Conservation (phyloP, 2,113 vertebrate genomes). For the Jacana jacana region DNA sequence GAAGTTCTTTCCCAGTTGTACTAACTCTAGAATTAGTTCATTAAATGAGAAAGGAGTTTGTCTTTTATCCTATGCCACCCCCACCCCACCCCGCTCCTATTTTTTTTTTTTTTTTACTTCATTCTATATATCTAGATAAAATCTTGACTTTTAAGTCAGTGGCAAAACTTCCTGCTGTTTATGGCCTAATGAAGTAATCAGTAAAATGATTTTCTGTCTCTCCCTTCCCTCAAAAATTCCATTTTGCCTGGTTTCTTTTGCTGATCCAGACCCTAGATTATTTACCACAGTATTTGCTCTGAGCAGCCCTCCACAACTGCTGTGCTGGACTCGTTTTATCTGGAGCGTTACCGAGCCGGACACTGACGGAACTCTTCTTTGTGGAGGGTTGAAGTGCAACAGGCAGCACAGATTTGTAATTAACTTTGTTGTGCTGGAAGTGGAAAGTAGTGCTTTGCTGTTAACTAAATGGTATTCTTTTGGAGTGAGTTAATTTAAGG, state of each 20-base stretch:
- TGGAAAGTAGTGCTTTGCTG: neutral
- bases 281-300: neutral
- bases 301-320: neutral
- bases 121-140: neutral
- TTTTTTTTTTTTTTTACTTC: neutral
- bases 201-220: neutral
- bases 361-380: neutral
- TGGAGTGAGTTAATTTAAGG: neutral
- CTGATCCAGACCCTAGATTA: neutral
- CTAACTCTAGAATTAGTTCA: neutral
- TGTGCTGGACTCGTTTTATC: neutral
- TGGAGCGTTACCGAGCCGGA: fast-evolving
- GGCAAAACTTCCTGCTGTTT: neutral
- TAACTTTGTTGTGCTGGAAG: neutral
- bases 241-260: neutral
- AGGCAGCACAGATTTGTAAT: neutral
- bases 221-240: neutral
- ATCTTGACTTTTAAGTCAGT: neutral
- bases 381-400: fast-evolving
- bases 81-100: no score
- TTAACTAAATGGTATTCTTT: neutral
- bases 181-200: neutral
- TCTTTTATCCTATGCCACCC: neutral
- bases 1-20: neutral
- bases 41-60: neutral